phyloP scores from a whole-genome alignment of 2,888 invertebrate species.

The Erebia epiphron region DNA sequence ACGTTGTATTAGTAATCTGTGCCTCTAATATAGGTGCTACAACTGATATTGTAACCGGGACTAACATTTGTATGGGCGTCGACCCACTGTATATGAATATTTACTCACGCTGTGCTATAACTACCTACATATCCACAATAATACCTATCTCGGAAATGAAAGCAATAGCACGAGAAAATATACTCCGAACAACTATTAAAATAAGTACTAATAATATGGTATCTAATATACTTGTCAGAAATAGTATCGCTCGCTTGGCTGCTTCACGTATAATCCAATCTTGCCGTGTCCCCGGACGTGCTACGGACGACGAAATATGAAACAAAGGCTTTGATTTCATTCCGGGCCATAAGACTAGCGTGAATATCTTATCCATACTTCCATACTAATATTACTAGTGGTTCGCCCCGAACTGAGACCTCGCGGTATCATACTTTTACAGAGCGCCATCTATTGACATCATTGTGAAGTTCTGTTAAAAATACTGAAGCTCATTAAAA shows the following conservation, averaged over 20 bases:
- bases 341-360: constrained; percentile 13
- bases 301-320: constrained; percentile 32
- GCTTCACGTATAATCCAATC: constrained; percentile 30
- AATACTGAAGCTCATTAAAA: too few relatives aligned
- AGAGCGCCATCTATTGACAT: too few relatives aligned
- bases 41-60: too few relatives aligned
- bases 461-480: too few relatives aligned
- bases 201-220: constrained; percentile 14
- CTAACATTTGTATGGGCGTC: not conserved
- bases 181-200: constrained; percentile 8
- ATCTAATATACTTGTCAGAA: constrained; percentile 3
- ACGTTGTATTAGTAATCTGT: too few relatives aligned
- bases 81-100: not conserved
- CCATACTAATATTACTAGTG: too few relatives aligned
- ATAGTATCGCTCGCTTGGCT: constrained; percentile 17
- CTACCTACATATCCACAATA: not conserved
- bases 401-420: too few relatives aligned
- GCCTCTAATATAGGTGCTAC: too few relatives aligned
- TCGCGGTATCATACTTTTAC: too few relatives aligned
- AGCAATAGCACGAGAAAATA: not conserved
- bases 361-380: too few relatives aligned
- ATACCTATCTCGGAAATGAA: constrained; percentile 1
- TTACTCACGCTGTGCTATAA: not conserved
- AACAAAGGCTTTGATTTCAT: constrained; percentile 20
- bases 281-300: constrained; percentile 17